These are phyloP conservation scores for Platyscapa corneri DNA, from an alignment of 1,140 invertebrate genomes.

Conservation along the genomic window DNA sequence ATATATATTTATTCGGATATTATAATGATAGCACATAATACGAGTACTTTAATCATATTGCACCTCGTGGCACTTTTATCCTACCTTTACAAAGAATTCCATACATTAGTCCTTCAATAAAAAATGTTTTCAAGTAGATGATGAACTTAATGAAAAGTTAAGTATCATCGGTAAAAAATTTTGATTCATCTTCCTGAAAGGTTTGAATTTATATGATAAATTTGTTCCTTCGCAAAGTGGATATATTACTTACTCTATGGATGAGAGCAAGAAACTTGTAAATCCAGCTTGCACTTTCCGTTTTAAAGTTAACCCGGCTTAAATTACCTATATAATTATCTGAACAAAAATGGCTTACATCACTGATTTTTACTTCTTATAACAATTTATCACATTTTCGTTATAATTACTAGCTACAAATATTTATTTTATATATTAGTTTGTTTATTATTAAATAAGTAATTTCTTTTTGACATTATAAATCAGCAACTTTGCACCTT, in stretches of 20 bases:
- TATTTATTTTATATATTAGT: background rate
- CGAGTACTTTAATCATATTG: no score
- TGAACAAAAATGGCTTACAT: background rate
- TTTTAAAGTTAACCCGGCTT: background rate
- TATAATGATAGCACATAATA: no score
- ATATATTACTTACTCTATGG: background rate
- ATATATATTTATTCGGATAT: no score
- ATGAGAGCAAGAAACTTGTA: background rate
- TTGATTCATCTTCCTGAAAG: constrained; percentile 21
- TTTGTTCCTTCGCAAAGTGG: background rate
- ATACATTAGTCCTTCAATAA: background rate
- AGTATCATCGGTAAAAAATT: background rate
- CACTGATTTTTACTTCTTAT: background rate
- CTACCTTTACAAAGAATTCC: background rate
- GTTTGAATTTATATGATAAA: constrained; percentile 20
- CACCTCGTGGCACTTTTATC: no score
- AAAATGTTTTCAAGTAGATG: no score
- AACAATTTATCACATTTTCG: no score
- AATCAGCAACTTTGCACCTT: background rate
- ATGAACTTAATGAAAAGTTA: background rate
- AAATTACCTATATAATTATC: background rate
- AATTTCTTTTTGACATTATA: background rate
- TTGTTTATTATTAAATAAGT: background rate
- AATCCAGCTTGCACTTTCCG: constrained; percentile 20
- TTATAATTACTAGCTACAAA: background rate